Base-by-base conservation (phyloP, 2,113 vertebrate species). In the Spheniscus mendiculus region DNA sequence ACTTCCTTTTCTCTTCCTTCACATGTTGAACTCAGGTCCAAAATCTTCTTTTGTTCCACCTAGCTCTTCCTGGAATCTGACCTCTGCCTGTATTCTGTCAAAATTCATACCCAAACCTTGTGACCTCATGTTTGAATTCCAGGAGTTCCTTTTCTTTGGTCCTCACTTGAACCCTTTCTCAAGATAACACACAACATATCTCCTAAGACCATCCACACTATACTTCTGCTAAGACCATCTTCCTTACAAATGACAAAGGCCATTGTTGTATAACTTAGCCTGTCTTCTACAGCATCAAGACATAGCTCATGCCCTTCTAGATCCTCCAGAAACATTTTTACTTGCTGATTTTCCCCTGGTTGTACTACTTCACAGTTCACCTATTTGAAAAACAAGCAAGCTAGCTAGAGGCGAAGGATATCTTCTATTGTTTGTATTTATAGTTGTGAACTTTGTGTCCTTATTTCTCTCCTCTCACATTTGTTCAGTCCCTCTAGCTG, bases 361-460 rank as follows among this genome's bases (percentile, higher is more conserved):
- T 91, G 12, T 78, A 45, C 53, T 65, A 22, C 70, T 91, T 89
- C 56, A 67, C 36, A 59, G 74, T 84, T 91, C 65, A 79, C 20
- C 53, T 87, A 7, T 76, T 69, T 87, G 77, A 89, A 91, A 93
- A 87, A 74, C 34, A 89, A 74, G 52, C 52, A 69, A 56, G 44
- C 47, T 69, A 89, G 52, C 66, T 71, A 76, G 44, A 92, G 40
- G 76, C 72, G 76, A 87, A 67, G 73, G 77, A 65, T 84, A 87
- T 58, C 47, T 95, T 87, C 34, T 69, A 82, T 87, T 91, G 52
- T 69, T 87, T 74, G 25, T 91, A 74, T 91, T 94, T 93, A 50
- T 50, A 91, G 44, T 45, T 78, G 40, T 80, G 78, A 91, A 70
- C 85, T 87, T 65, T 36, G n/a, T 65, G 87, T 94, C 72, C 56